These are phyloP conservation scores for Corvus hawaiiensis DNA, from an alignment of 2,113 vertebrate species.

Conservation along the genomic window DNA sequence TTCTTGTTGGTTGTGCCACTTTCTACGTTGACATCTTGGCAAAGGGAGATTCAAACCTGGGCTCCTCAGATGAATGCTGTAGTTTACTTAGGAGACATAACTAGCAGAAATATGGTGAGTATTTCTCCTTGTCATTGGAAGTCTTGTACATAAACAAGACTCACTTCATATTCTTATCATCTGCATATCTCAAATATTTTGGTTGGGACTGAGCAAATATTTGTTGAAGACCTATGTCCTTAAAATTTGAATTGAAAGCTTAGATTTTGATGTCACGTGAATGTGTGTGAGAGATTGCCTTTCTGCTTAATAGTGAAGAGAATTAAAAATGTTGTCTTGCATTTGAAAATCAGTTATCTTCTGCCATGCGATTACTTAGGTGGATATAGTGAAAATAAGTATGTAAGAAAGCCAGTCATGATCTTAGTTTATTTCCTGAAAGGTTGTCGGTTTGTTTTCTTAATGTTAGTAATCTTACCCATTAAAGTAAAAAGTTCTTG, in stretches of 20 bases:
- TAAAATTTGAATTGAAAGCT: background rate
- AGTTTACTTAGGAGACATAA: slow-evolving; percentile 95
- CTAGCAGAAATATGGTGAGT: slow-evolving; percentile 94
- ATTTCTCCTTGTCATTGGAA: background rate
- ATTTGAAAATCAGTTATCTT: background rate
- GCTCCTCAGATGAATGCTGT: slow-evolving; percentile 94
- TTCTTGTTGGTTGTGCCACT: slow-evolving; percentile 94
- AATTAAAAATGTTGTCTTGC: background rate
- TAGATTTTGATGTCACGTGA: background rate
- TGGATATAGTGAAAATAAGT: background rate
- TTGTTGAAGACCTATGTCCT: background rate
- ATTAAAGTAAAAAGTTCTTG: background rate
- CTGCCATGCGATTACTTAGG: background rate
- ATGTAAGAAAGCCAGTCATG: background rate
- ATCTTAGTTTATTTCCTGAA: background rate
- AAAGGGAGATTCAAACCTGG: slow-evolving; percentile 94
- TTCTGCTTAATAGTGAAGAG: background rate
- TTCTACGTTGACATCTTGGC: slow-evolving; percentile 97
- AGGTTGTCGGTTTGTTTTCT: background rate
- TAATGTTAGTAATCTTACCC: background rate
- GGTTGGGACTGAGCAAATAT: background rate
- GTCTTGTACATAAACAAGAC: background rate
- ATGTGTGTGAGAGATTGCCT: background rate
- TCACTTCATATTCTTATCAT: background rate
- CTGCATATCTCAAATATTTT: background rate